Base-by-base conservation (phyloP, 2,113 vertebrate genomes). In the Pachyramphus minor region DNA sequence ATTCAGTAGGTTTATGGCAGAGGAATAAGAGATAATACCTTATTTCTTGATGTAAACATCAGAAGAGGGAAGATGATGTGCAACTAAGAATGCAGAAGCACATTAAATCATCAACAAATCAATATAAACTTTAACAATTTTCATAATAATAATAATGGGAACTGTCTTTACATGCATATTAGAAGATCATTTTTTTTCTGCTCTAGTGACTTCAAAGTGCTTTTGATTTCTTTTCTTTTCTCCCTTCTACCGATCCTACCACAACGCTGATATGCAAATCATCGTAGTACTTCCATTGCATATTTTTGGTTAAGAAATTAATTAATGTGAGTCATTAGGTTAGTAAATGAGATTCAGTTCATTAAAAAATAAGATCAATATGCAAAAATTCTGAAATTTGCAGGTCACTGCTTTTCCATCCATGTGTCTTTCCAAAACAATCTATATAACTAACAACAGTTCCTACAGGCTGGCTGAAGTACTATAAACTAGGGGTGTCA, bases 241-340 rank as follows among this genome's bases (percentile, higher is more conserved):
- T 19, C 4, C 1, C 5, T 50, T 35, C n/a, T 60, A 69, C 17
- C 31, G 11, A 64, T 85, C 21, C 17, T 67, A 49, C 44, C 27
- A 39, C 45, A 67, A 83, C 0, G 0, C 4, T 45, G 20, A 25
- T 37, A 39, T 17, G 6, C 66, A 45, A 77, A 81, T 50, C 39
- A 74, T 55, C 24, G 31, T 5, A 50, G 19, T 39, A 27, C 11
- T 58, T 17, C 3, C 0, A 0, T 28, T 45, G 24, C 0, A 0
- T 39, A 39, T 39, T 75, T 93, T 69, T 66, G 8, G 7, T 77
- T 63, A 60, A 59, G 11, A 87, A 24, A 27, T 8, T 73, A 84
- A 44, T 14, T 44, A 44, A 37, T 41, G 4, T 49, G 21, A 80
- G 18, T 27, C 27, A 73, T 81, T n/a, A n/a, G 66, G 24, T 14